phyloP scores from a whole-genome alignment of 2,113 vertebrate species.

The Brachyhypopomus occidentalis region DNA sequence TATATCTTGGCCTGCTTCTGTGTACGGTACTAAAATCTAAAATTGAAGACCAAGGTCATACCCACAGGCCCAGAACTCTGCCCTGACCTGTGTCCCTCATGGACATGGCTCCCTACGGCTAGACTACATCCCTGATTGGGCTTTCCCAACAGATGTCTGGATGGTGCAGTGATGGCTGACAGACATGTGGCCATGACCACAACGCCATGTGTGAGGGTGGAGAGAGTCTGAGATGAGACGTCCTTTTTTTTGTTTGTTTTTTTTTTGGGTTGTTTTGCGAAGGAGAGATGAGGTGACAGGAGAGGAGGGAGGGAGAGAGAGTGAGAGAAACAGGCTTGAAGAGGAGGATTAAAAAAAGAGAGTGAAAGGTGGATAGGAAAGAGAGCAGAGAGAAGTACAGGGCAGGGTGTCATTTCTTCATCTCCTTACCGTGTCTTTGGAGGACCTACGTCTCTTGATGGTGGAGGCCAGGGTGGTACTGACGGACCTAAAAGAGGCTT shows the following conservation, averaged over 20 bases:
- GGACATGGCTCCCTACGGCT: slow-evolving; percentile 25
- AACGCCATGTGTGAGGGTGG: slow-evolving; percentile 59
- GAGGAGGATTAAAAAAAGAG: not conserved
- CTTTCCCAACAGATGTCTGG: slow-evolving; percentile 59
- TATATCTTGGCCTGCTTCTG: slow-evolving; percentile 30
- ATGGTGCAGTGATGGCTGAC: slow-evolving; percentile 63
- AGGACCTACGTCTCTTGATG: slow-evolving; percentile 99
- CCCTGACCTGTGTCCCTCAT: not conserved
- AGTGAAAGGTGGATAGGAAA: slow-evolving; percentile 66
- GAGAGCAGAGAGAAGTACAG: slow-evolving; percentile 63
- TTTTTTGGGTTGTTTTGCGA: not conserved
- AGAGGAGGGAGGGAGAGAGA: slow-evolving; percentile 60
- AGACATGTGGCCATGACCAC: slow-evolving; percentile 59
- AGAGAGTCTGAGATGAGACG: slow-evolving; percentile 60
- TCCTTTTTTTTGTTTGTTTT: slow-evolving; percentile 4
- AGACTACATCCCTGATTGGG: slow-evolving; percentile 40
- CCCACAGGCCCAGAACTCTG: not conserved
- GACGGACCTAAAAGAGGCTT: slow-evolving; percentile 99
- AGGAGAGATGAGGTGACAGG: slow-evolving; percentile 56
- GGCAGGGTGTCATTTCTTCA: slow-evolving; percentile 84
- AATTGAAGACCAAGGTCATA: not conserved
- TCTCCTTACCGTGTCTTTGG: slow-evolving; percentile 99
- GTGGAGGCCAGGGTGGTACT: slow-evolving; percentile 99
- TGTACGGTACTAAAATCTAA: not conserved
- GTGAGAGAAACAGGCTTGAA: slow-evolving; percentile 57